Evolutionary conservation across 2,113 vertebrate genomes (phyloP), one percentile per base, ranked within the genome.

Genomic region (Cheilinus undulatus): DNA sequence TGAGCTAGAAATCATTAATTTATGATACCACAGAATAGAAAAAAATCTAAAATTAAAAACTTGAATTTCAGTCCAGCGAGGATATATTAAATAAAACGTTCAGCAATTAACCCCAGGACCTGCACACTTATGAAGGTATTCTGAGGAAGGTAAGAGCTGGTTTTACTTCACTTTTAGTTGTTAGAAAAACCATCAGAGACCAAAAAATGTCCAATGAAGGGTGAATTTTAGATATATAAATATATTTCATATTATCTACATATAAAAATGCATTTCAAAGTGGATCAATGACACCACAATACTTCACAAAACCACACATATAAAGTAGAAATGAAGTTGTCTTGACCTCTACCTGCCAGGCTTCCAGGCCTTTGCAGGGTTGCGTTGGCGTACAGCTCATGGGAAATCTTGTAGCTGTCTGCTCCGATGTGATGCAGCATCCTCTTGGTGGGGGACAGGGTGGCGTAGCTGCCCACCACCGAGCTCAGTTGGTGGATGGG

Each of bases 291-390:
- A 26, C n/a, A 58, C 4, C 20, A 58, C 11, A 7, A 22, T 3
- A 83, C 20, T 46, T 46, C 17, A 73, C 4, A 77, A 52, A 76
- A 23, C 9, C 11, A 84, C 50, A 79, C 19, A 57, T 22, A 46
- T n/a, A 64, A 67, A 53, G 71, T 73, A 78, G 65, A 28, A 38
- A 66, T 23, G 15, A 69, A 75, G 6, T 30, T 58, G 65, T 64
- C 70, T 62, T 76, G 72, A 86, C 62, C 88, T 86, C 95, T 93
- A 95, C 97, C 97, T 95, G 97, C 96, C 72, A 99, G 96, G 91
- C 97, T 98, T 87, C 96, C 97, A n/a, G 97, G 97, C 92, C 97
- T 95, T 93, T 97, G 95, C 75, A 98, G 95, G 56, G 97, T 99
- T 83, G 97, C 96, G 74, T 96, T 97, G 90, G 96, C 97, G 69